These are phyloP conservation scores for Agrochola circellaris DNA, from an alignment of 2,888 invertebrate species.

Conservation along the genomic window DNA sequence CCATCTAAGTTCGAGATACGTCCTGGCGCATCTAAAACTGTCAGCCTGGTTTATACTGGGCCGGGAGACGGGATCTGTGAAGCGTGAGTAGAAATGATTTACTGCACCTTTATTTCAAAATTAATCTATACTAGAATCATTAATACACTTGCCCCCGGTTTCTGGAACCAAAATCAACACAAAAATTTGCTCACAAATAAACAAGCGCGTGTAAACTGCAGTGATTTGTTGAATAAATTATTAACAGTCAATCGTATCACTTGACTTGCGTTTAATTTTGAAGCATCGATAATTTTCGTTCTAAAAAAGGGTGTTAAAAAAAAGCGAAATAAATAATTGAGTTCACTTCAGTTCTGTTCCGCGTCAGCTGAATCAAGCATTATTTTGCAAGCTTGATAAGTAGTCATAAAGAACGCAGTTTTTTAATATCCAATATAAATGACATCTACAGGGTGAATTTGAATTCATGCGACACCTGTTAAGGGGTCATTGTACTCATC, in stretches of 20 bases:
- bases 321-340: background rate
- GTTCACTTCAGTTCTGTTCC: background rate
- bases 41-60: constrained; percentile 78
- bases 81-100: constrained; percentile 74
- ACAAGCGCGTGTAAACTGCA: background rate
- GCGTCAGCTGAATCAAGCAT: background rate
- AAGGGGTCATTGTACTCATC: too few species aligned
- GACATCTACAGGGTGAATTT: too few species aligned
- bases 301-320: background rate
- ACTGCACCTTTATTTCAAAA: background rate
- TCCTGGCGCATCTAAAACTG: constrained; percentile 71
- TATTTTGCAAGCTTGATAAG: background rate
- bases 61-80: constrained; percentile 74
- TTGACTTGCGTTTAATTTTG: background rate
- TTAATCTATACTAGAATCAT: background rate
- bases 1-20: constrained; percentile 78
- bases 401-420: too few species aligned
- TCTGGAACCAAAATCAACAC: too few species aligned
- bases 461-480: too few species aligned
- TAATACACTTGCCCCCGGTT: background rate
- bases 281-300: background rate
- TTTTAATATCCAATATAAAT: too few species aligned
- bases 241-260: background rate
- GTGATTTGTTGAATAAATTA: background rate
- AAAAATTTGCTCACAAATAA: background rate